Evolutionary conservation across 1,140 invertebrate genomes (phyloP), one percentile per base, ranked within the genome.

Genomic region (Cheumatopsyche charites): DNA sequence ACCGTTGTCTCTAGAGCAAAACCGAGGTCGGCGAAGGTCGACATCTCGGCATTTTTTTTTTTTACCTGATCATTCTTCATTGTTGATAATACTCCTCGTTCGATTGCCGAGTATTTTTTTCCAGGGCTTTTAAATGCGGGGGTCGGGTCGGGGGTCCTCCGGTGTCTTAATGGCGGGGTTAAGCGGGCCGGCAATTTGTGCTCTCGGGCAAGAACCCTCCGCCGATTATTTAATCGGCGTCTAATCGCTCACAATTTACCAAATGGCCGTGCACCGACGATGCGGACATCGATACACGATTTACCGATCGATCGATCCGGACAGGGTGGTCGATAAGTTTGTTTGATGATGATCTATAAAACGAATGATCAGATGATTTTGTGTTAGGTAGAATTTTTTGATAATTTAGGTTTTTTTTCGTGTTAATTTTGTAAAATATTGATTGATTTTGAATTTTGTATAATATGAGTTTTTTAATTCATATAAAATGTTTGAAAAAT

Each of bases 181-280:
- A 68, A 68, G 49, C 66, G 66, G 29, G 29, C 55, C 49, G 63
- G 61, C 67, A 67, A 72, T 62, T 68, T 68, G 49, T 52, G 71
- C 17, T 23, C 19, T 17, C 17, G 21, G 17, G 21, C 12, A 58
- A 26, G 52, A 58, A 36, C 42, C 58, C 52, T 29, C 43, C 19
- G 43, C 63, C 43, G 73, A 75, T 75, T 75, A 75, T 72, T 72
- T 75, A 71, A 75, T 75, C 73, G 73, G 55, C 71, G 68, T 67
- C 43, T 75, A 75, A 75, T 75, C 73, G 73, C 66, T 72, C 26
- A 75, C 73, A 75, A 75, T 75, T 75, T 75, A 72, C 70, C 55
- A 75, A 75, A 75, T 75, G 66, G 66, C 66, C 66, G 65, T 21
- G 72, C 62, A 52, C 58, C 66, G 63, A 49, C 72, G 72, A 66